These are phyloP conservation scores for Paramacrobiotus metropolitanus DNA, from an alignment of 1,140 invertebrate species.

Conservation along the genomic window DNA sequence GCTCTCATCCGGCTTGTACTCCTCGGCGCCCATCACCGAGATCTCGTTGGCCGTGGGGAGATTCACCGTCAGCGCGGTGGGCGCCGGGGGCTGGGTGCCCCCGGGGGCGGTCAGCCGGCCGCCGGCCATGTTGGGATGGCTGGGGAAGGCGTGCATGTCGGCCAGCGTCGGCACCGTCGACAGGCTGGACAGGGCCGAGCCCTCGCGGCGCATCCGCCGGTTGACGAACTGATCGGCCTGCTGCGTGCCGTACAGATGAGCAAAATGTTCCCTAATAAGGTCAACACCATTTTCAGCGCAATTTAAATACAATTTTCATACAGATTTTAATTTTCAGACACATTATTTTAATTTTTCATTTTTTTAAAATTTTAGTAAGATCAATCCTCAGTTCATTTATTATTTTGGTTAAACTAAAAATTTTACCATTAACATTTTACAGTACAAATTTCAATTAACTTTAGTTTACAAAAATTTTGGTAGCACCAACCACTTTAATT, in stretches of 20 bases:
- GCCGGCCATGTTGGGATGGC: background rate
- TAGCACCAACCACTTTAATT: too few species aligned
- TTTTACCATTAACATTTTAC: too few species aligned
- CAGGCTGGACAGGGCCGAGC: background rate
- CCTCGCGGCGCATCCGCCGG: constrained; percentile 2
- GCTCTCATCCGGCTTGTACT: background rate
- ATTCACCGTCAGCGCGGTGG: too few species aligned
- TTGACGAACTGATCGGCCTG: background rate
- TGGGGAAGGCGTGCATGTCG: background rate
- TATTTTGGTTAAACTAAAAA: too few species aligned
- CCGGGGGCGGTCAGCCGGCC: background rate
- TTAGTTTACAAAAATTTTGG: too few species aligned
- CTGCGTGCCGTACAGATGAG: constrained; percentile 21
- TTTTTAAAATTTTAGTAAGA: too few species aligned
- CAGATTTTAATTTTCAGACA: too few species aligned
- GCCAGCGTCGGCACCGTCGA: background rate
- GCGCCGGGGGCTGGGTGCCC: background rate
- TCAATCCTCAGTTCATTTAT: too few species aligned
- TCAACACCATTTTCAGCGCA: too few species aligned
- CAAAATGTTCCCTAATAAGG: constrained; percentile 22
- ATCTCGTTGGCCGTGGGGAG: background rate
- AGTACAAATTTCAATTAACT: too few species aligned
- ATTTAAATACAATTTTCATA: too few species aligned
- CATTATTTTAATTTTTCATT: too few species aligned
- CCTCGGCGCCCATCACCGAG: background rate